Percentiles rank a stretch among this genome's conserved stretches.
These are phyloP conservation scores for Parasteatoda lunata DNA, from an alignment of 2,888 invertebrate genomes.

Conservation along the genomic window DNA sequence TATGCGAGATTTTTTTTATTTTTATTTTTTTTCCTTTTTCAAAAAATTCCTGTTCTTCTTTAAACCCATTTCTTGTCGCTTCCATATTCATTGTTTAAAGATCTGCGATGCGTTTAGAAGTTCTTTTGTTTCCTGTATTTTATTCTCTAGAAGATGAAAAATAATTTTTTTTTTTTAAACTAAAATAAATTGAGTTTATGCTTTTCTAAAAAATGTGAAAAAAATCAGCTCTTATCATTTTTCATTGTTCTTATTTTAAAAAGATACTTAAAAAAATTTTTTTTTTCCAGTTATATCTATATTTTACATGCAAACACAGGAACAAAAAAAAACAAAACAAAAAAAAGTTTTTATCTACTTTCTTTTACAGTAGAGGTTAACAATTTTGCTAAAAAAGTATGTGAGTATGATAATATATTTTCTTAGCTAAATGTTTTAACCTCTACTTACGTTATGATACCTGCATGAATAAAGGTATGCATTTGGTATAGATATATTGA, in stretches of 20 bases:
- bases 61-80: constrained; percentile 43
- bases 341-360: no score
- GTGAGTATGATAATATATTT: no score
- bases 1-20: constrained; percentile 33
- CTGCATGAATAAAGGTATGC: no score
- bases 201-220: background rate
- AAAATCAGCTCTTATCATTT: constrained; percentile 27
- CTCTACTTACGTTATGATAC: no score
- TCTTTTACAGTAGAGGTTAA: no score
- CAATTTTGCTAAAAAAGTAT: no score
- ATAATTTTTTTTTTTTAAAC: background rate
- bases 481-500: no score
- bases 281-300: no score
- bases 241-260: constrained; percentile 22
- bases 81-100: constrained; percentile 61
- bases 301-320: no score
- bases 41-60: constrained; percentile 3
- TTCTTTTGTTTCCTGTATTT: constrained; percentile 55
- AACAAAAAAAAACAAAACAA: no score
- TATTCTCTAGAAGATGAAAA: constrained; percentile 32
- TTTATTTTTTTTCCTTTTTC: constrained; percentile 12
- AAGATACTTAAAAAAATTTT: no score
- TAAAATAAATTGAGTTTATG: constrained; percentile 13
- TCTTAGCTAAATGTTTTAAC: no score
- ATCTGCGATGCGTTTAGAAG: constrained; percentile 39